phyloP scores from a whole-genome alignment of 2,888 invertebrate species.

The Oasisia sp. region DNA sequence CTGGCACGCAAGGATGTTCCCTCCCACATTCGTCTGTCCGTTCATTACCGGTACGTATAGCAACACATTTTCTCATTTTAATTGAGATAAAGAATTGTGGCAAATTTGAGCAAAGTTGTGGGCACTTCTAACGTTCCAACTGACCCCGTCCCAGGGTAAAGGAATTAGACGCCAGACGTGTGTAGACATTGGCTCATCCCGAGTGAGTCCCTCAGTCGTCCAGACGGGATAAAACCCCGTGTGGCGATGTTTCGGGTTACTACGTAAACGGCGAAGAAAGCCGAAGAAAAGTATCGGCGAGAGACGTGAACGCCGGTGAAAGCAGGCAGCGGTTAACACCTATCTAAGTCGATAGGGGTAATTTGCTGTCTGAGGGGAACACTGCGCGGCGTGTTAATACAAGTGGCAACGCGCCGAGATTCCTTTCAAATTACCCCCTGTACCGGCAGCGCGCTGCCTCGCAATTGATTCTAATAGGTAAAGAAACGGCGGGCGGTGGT shows the following conservation, averaged over 20 bases:
- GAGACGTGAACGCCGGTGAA: neutral
- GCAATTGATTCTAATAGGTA: slow-evolving; percentile 7
- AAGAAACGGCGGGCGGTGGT: neutral
- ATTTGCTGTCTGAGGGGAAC: slow-evolving; percentile 12
- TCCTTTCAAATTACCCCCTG: slow-evolving; percentile 17
- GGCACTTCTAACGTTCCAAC: neutral
- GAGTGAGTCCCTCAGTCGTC: neutral
- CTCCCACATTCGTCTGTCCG: no score
- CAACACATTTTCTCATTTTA: neutral
- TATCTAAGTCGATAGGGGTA: slow-evolving; percentile 17
- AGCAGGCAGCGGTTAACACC: neutral
- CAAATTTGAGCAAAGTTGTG: neutral
- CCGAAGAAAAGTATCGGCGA: neutral
- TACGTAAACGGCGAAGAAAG: neutral
- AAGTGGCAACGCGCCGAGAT: neutral
- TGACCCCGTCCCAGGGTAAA: neutral
- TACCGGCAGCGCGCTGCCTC: neutral
- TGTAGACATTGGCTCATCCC: neutral
- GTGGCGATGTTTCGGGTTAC: neutral
- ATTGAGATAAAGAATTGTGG: neutral
- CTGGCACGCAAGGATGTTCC: no score
- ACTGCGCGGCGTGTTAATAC: neutral
- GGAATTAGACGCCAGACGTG: neutral
- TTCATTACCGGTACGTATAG: no score
- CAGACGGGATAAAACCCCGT: neutral